Evolutionary conservation across 2,888 invertebrate species (phyloP).

Genomic region (Thysanoteuthis rhombus): DNA sequence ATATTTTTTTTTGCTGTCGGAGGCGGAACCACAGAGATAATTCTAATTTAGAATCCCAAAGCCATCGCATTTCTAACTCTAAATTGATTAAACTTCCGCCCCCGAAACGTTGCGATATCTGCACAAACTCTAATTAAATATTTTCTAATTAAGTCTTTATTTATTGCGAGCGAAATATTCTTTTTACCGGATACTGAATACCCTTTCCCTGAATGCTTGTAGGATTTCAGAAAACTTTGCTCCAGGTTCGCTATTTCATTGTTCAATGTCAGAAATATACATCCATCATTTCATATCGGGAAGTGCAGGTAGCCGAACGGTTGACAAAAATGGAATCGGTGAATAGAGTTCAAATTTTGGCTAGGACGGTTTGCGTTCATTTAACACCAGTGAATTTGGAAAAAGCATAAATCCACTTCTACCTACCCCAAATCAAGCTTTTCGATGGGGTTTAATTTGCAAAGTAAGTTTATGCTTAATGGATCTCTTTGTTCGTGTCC

Average conservation of each 20-base stretch:
- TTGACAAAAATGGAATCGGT: no score
- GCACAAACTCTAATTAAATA: background rate
- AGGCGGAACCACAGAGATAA: background rate
- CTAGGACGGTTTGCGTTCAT: no score
- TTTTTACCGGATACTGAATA: background rate
- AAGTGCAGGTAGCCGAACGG: no score
- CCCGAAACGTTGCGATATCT: background rate
- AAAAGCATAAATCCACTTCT: no score
- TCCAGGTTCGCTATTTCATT: background rate
- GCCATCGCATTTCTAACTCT: background rate
- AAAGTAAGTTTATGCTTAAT: no score
- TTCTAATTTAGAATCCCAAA: background rate
- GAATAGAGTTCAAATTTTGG: no score
- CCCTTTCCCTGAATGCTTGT: background rate
- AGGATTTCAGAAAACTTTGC: background rate
- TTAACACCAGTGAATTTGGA: no score
- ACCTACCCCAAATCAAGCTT: no score
- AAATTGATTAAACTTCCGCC: background rate
- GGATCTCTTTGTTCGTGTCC: no score
- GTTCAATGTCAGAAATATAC: no score
- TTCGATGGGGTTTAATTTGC: no score
- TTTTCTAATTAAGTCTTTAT: background rate
- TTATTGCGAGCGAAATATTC: background rate
- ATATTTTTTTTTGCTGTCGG: background rate
- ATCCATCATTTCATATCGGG: no score